Evolutionary conservation across 1,140 invertebrate genomes (phyloP), one percentile per base, ranked within the genome.

Genomic region (Leptinotarsa defecta): DNA sequence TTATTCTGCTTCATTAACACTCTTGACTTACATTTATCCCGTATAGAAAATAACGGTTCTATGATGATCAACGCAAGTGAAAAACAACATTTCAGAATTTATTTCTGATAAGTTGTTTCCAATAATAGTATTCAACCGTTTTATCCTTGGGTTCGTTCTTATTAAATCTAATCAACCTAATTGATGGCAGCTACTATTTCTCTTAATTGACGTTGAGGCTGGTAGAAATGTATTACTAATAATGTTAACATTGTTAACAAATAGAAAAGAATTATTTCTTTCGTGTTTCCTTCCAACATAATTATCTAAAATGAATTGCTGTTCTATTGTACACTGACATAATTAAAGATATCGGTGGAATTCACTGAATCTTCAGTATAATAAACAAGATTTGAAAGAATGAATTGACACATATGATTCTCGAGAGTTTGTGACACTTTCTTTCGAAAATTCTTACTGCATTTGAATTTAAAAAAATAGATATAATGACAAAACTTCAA

Each of bases 131-230:
- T 11, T 43, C 34, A 43, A 11, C 52, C n/a, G n/a, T 57, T 57
- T 57, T 57, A 57, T 57, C 52, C 52, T 57, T 57, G 52, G 3
- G 52, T 57, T 57, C 15, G 52, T 57, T 17, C 52, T 57, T 57
- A 57, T 57, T 57, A 57, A n/a, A 57, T 57, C 11, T 57, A 4
- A 57, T 57, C 11, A 57, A 3, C 52, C 52, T 57, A 19, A 19
- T 57, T 57, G 52, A 17, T 57, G n/a, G 52, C 52, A 57, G 15
- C 15, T 57, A 57, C 52, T 19, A 17, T 15, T 57, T 57, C 52
- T 57, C 52, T 57, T 43, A 57, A 57, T 57, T 57, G 52, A 57
- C 52, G n/a, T 57, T 57, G n/a, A 57, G 27, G n/a, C 52, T 19
- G 15, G 52, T n/a, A n/a, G 52, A 57, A 57, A 57, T 57, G 0